Percentiles rank a stretch among this genome's conserved stretches.
phyloP scores from a whole-genome alignment of 2,888 invertebrate species.

The Chloromyia formosa region DNA sequence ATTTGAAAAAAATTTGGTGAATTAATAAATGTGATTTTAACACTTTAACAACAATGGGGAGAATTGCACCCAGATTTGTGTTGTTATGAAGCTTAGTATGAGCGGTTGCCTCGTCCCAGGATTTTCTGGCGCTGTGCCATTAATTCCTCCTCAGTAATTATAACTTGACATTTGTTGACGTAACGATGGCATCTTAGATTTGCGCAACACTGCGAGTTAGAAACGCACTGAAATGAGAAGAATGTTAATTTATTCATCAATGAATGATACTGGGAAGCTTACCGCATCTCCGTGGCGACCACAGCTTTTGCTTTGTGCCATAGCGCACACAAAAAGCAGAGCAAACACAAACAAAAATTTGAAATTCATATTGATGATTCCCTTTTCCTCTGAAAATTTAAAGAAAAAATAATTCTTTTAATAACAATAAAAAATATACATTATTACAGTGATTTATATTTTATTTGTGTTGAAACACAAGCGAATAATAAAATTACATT shows the following conservation, averaged over 20 bases:
- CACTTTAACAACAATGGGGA: too few species aligned
- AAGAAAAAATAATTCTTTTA: not conserved
- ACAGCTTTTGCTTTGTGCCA: conserved; percentile 9
- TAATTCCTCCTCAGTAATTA: conserved; percentile 20
- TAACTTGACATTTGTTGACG: conserved; percentile 21
- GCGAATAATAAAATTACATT: too few species aligned
- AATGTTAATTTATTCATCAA: conserved; percentile 6
- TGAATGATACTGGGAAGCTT: not conserved
- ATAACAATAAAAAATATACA: not conserved
- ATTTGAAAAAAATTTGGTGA: too few species aligned
- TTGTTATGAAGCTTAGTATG: too few species aligned
- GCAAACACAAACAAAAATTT: conserved; percentile 4
- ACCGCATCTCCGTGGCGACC: conserved; percentile 24
- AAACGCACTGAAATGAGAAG: conserved; percentile 9
- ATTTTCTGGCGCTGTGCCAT: conserved; percentile 36
- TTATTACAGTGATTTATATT: too few species aligned
- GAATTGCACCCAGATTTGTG: too few species aligned
- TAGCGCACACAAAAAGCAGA: conserved; percentile 5
- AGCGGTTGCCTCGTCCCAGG: not conserved
- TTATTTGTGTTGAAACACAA: too few species aligned
- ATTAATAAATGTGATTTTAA: too few species aligned
- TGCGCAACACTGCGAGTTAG: conserved; percentile 14
- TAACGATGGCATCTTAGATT: conserved; percentile 18
- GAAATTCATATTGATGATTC: conserved; percentile 12
- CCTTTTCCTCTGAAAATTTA: too few species aligned